phyloP scores from a whole-genome alignment of 2,797 vertebrate genomes.

The Podarcis siculus region DNA sequence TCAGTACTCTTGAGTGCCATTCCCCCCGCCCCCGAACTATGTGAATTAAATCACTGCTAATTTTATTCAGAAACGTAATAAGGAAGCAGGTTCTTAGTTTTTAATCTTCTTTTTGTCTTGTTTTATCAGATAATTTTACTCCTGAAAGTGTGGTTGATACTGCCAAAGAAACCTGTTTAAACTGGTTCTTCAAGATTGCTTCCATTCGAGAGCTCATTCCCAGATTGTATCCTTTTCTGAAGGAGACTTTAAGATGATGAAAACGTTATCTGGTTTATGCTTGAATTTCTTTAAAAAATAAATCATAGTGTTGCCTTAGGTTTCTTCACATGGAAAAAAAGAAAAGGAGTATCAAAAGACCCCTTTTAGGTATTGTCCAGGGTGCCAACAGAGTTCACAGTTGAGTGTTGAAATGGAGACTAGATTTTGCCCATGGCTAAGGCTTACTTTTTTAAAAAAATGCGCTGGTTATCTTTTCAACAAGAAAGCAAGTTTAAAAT shows the following conservation, averaged over 20 bases:
- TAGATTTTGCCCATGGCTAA: neutral
- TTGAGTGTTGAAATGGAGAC: neutral
- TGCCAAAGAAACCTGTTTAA: slow-evolving; percentile 96
- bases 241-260: neutral
- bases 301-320: neutral
- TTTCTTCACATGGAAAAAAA: neutral
- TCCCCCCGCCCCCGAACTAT: too few species aligned
- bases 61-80: slow-evolving; percentile 27
- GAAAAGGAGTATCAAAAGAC: neutral
- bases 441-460: neutral
- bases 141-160: slow-evolving; percentile 92
- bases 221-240: slow-evolving; percentile 90
- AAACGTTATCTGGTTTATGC: neutral
- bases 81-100: slow-evolving; percentile 1
- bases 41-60: too few species aligned
- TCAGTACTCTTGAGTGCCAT: neutral
- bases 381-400: neutral
- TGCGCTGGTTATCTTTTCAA: neutral
- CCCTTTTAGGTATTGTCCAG: neutral
- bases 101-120: slow-evolving; percentile 13
- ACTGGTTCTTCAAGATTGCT: slow-evolving; percentile 99
- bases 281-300: neutral
- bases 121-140: slow-evolving; percentile 86
- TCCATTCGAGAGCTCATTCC: slow-evolving; percentile 97
- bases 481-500: neutral